Conservation (phyloP, 2,888 invertebrate species). For the Eumerus sabulonum region DNA sequence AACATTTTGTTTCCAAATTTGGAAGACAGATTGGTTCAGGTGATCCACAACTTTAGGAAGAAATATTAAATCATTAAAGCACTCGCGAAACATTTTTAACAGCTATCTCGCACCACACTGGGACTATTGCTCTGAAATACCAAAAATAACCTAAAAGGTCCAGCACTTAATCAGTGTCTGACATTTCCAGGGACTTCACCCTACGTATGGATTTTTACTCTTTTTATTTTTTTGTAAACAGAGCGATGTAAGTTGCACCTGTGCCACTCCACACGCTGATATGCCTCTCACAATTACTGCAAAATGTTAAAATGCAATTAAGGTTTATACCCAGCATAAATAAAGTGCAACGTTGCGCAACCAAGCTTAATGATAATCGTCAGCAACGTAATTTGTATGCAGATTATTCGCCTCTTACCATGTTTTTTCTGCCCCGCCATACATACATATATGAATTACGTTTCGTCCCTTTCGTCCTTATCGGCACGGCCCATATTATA, state of each 20-base stretch:
- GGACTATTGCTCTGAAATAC: too few relatives aligned
- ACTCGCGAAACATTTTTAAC: too few relatives aligned
- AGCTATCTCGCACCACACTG: too few relatives aligned
- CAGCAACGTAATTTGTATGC: slow-evolving; percentile 62
- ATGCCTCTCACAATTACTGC: slow-evolving; percentile 57
- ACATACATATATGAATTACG: too few relatives aligned
- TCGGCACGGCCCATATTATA: too few relatives aligned
- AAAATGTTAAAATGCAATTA: slow-evolving; percentile 66
- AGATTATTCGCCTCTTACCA: slow-evolving; percentile 35
- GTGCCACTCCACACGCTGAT: slow-evolving; percentile 42
- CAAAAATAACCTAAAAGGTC: too few relatives aligned
- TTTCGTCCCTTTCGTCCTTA: too few relatives aligned
- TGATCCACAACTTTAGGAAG: too few relatives aligned
- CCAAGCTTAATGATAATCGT: slow-evolving; percentile 63
- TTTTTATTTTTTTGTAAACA: neutral
- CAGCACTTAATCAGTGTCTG: too few relatives aligned
- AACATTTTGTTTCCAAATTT: too few relatives aligned
- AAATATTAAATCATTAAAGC: too few relatives aligned
- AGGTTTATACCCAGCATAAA: slow-evolving; percentile 57
- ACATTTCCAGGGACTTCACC: neutral
- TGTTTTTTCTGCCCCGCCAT: neutral
- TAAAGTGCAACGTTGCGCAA: slow-evolving; percentile 53
- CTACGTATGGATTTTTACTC: neutral
- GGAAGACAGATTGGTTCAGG: too few relatives aligned
- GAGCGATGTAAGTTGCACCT: slow-evolving; percentile 44